Conservation (phyloP, 2,888 invertebrate genomes). For the Drosophila histrio region DNA sequence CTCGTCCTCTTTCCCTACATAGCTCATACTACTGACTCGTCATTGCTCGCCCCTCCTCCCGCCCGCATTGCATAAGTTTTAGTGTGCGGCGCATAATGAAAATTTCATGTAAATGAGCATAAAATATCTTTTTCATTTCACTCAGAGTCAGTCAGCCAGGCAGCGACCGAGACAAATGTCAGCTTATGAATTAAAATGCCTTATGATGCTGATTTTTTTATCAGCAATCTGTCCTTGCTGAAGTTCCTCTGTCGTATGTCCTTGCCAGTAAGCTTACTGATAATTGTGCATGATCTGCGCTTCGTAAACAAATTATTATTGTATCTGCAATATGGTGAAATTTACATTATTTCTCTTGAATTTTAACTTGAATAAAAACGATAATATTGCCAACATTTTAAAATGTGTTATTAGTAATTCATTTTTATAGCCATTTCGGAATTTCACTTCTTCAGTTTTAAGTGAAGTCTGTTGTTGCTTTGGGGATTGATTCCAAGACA, state of each 20-base stretch:
- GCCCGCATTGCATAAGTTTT: conserved; percentile 66
- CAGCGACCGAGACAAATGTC: conserved; percentile 78
- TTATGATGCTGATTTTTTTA: conserved; percentile 69
- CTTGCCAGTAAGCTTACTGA: conserved; percentile 39
- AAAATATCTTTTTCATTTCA: conserved; percentile 82
- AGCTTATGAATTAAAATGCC: conserved; percentile 82
- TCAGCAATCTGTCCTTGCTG: conserved; percentile 8
- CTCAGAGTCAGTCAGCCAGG: conserved; percentile 52
- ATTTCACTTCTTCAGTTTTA: background rate
- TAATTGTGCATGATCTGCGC: conserved; percentile 49
- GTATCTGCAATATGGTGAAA: background rate
- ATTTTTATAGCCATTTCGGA: background rate
- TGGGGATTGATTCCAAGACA: conserved; percentile 1
- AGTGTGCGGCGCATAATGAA: conserved; percentile 73
- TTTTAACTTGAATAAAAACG: background rate
- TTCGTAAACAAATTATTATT: conserved; percentile 37
- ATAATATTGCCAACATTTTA: background rate
- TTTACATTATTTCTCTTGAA: background rate
- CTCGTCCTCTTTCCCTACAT: background rate
- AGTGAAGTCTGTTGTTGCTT: background rate
- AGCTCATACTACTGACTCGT: conserved; percentile 2
- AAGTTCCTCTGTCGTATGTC: background rate
- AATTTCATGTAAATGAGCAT: conserved; percentile 83
- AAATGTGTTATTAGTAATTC: background rate
- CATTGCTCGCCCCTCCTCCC: background rate